These are phyloP conservation scores for Galendromus occidentalis DNA, from an alignment of 1,140 invertebrate species.

Conservation along the genomic window DNA sequence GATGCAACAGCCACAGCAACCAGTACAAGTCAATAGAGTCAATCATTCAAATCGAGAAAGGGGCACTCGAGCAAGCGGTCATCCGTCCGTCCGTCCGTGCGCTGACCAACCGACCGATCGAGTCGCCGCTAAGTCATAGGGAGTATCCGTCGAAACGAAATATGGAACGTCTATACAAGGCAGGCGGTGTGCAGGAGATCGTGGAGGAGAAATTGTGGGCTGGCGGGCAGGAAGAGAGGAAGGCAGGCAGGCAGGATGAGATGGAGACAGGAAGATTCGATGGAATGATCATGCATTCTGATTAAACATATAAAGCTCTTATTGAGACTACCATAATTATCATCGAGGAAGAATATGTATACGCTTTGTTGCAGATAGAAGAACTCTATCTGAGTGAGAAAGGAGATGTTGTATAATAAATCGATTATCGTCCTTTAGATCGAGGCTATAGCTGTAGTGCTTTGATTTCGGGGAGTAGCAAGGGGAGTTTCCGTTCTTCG, in stretches of 20 bases:
- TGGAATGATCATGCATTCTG: not conserved
- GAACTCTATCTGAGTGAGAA: conserved; percentile 9
- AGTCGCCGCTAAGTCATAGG: too few species aligned
- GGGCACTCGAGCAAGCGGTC: not conserved
- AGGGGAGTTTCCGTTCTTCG: too few species aligned
- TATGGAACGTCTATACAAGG: not conserved
- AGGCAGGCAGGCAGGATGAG: not conserved
- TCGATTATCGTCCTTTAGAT: too few species aligned
- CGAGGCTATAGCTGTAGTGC: too few species aligned
- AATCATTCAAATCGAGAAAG: not conserved
- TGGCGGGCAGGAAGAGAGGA: too few species aligned
- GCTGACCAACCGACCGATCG: not conserved
- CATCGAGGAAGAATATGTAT: not conserved
- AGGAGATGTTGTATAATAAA: not conserved
- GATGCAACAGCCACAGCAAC: not conserved
- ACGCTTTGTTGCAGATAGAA: conserved; percentile 5
- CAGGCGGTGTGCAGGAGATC: not conserved
- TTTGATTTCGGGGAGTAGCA: too few species aligned
- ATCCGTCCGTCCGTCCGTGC: not conserved
- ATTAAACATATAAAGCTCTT: not conserved
- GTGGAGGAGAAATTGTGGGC: not conserved
- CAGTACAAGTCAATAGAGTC: not conserved
- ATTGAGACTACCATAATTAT: not conserved
- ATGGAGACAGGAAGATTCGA: not conserved
- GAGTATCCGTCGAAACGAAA: too few species aligned